Evolutionary conservation across 2,888 invertebrate genomes (phyloP).

Genomic region (Anarsia innoxiella): DNA sequence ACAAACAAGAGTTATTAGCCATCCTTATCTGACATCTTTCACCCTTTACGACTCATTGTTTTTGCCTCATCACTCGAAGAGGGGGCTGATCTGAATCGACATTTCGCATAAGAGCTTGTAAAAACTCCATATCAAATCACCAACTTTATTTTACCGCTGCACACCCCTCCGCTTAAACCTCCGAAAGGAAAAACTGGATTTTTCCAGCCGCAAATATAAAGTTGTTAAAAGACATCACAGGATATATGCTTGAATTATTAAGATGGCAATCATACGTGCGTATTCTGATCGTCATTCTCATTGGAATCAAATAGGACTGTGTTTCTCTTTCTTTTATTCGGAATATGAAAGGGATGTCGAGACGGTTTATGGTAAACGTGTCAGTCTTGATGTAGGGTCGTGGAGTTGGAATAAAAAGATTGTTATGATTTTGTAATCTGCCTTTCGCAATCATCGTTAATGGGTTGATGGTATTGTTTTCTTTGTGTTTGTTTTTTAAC

Average conservation of each 20-base stretch:
- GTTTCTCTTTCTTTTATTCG: conserved; percentile 7
- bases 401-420: conserved; percentile 19
- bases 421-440: conserved; percentile 8
- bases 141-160: conserved; percentile 16
- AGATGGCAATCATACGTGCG: conserved; percentile 61
- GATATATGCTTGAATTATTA: conserved; percentile 64
- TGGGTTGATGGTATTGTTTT: neutral
- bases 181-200: neutral
- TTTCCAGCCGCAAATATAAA: conserved; percentile 2
- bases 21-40: conserved; percentile 15
- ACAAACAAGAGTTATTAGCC: neutral
- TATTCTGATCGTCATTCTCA: conserved; percentile 69
- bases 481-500: neutral
- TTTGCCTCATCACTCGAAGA: conserved; percentile 49
- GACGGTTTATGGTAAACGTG: conserved; percentile 40
- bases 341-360: conserved; percentile 15
- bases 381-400: conserved; percentile 51
- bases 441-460: conserved; percentile 1
- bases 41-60: conserved; percentile 43
- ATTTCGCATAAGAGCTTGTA: conserved; percentile 38
- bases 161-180: neutral
- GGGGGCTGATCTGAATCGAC: conserved; percentile 64
- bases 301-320: conserved; percentile 44
- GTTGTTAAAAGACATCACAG: conserved; percentile 7
- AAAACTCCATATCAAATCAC: conserved; percentile 57